phyloP scores from a whole-genome alignment of 1,140 invertebrate genomes.

The Brachionus plicatilis region DNA sequence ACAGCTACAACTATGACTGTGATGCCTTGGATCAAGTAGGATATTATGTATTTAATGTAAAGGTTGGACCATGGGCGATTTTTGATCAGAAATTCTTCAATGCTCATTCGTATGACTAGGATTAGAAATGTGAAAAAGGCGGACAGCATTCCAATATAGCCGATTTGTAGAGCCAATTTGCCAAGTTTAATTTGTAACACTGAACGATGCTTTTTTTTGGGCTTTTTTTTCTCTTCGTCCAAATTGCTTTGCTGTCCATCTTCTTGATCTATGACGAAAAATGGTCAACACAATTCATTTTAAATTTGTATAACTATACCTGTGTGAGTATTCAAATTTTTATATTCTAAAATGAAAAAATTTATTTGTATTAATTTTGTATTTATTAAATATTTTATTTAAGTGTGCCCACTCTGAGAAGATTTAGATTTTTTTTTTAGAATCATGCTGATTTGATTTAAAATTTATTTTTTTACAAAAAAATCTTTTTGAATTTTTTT shows the following conservation, averaged over 20 bases:
- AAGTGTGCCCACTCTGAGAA: no score
- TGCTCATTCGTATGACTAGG: slow-evolving; percentile 7
- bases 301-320: not conserved
- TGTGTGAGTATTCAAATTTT: slow-evolving; percentile 6
- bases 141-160: slow-evolving; percentile 72
- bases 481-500: no score
- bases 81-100: slow-evolving; percentile 28
- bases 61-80: not conserved
- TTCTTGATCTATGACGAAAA: not conserved
- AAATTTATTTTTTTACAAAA: not conserved
- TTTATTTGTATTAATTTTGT: not conserved
- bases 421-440: no score
- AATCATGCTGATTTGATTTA: no score
- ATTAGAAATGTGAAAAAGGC: slow-evolving; percentile 31
- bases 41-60: slow-evolving; percentile 20
- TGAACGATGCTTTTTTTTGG: slow-evolving; percentile 58
- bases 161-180: slow-evolving; percentile 96
- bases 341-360: not conserved
- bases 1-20: slow-evolving; percentile 40
- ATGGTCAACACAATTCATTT: not conserved
- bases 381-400: not conserved
- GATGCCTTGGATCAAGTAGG: slow-evolving; percentile 23
- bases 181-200: slow-evolving; percentile 97
- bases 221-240: slow-evolving; percentile 31
- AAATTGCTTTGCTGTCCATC: not conserved